These are phyloP conservation scores for Linyphia triangularis DNA, from an alignment of 2,888 invertebrate species.

Conservation along the genomic window DNA sequence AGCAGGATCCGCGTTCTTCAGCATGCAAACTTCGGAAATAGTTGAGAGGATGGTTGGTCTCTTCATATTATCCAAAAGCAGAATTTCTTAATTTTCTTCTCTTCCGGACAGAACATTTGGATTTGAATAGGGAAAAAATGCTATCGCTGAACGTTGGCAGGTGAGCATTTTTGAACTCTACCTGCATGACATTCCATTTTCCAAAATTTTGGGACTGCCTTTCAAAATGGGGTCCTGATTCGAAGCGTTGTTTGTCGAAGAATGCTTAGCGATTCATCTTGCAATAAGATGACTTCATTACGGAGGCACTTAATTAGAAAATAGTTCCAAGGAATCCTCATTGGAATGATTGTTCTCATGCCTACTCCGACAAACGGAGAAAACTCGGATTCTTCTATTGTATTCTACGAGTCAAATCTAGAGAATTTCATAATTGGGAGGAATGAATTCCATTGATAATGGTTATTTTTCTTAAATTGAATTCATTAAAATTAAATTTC, in stretches of 20 bases:
- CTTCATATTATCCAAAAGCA: too few species aligned
- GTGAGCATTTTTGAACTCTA: background rate
- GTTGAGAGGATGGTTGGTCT: too few species aligned
- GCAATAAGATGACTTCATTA: background rate
- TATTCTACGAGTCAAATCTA: too few species aligned
- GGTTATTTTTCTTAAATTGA: too few species aligned
- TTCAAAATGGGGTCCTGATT: background rate
- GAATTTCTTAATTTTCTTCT: too few species aligned
- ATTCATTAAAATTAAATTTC: too few species aligned
- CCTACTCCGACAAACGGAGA: background rate
- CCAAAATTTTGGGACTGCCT: background rate
- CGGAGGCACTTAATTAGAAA: conserved; percentile 22
- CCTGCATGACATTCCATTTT: background rate
- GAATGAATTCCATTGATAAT: too few species aligned
- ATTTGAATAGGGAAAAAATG: background rate
- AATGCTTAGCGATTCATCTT: conserved; percentile 7
- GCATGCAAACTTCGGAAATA: too few species aligned
- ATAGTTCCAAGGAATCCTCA: conserved; percentile 34
- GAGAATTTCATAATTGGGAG: too few species aligned
- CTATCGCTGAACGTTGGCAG: background rate
- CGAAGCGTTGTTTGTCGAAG: background rate
- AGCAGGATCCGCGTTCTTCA: too few species aligned
- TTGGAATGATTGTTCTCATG: background rate
- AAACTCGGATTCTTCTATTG: too few species aligned
- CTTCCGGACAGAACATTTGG: too few species aligned